These are phyloP conservation scores for Rachycentron canadum DNA, from an alignment of 2,797 vertebrate species.

Conservation along the genomic window DNA sequence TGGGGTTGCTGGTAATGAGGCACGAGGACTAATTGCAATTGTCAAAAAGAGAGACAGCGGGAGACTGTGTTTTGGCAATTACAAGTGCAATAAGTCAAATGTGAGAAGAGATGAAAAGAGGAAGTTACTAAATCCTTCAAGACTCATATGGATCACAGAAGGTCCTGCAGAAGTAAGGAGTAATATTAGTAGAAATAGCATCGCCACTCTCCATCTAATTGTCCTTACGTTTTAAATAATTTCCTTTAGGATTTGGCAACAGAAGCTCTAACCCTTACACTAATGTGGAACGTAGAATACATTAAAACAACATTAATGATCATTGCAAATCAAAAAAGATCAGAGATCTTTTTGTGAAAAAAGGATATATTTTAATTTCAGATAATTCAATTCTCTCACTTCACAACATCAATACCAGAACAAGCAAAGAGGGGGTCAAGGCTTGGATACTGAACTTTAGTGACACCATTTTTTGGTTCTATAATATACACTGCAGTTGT, in stretches of 20 bases:
- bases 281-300: no score
- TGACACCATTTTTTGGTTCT: no score
- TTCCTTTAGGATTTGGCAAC: background rate
- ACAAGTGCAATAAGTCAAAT: constrained; percentile 66
- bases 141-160: background rate
- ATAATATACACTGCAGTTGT: background rate
- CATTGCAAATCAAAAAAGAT: no score
- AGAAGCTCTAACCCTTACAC: no score
- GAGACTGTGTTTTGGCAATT: constrained; percentile 82
- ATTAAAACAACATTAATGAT: no score
- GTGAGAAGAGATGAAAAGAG: constrained; percentile 41
- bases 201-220: background rate
- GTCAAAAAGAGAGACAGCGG: constrained; percentile 82
- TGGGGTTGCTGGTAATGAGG: constrained; percentile 80
- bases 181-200: background rate
- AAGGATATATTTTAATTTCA: no score
- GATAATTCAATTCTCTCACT: no score
- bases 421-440: no score
- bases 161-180: no score
- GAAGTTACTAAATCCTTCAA: constrained; percentile 52
- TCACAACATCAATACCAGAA: no score
- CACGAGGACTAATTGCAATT: constrained; percentile 86
- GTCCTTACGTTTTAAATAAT: background rate
- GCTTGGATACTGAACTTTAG: no score
- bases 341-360: no score